These are phyloP conservation scores for Sepioteuthis lessoniana DNA, from an alignment of 2,888 invertebrate genomes.

Conservation along the genomic window DNA sequence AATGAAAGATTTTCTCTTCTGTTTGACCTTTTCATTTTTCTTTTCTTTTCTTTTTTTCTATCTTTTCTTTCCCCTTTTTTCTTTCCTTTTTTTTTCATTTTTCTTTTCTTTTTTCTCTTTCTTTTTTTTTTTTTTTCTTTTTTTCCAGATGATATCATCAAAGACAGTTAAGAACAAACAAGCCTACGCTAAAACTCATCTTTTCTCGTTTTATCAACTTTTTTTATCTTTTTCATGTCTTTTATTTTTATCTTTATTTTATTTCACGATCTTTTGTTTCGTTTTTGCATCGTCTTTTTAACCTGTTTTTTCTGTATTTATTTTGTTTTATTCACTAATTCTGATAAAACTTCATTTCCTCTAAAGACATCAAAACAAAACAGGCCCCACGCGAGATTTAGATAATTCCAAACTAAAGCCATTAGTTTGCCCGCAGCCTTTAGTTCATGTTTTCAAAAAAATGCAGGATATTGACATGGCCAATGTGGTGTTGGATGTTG, in stretches of 20 bases:
- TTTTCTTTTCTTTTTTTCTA: background rate
- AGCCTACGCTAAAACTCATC: background rate
- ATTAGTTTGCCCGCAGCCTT: background rate
- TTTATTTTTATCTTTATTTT: background rate
- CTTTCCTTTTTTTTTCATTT: background rate
- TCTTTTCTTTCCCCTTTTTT: background rate
- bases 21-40: background rate
- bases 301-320: background rate
- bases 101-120: too few relatives aligned
- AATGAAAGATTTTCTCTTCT: background rate
- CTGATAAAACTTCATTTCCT: constrained; percentile 8
- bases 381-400: constrained; percentile 9
- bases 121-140: background rate
- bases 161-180: background rate
- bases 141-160: background rate
- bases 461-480: background rate
- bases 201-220: background rate
- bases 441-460: background rate
- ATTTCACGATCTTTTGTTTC: background rate
- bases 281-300: background rate
- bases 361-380: background rate
- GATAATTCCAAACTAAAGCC: background rate
- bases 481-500: background rate
- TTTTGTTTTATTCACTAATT: background rate
- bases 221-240: background rate